phyloP scores from a whole-genome alignment of 2,888 invertebrate genomes.

The Pyrrhosoma nymphula region DNA sequence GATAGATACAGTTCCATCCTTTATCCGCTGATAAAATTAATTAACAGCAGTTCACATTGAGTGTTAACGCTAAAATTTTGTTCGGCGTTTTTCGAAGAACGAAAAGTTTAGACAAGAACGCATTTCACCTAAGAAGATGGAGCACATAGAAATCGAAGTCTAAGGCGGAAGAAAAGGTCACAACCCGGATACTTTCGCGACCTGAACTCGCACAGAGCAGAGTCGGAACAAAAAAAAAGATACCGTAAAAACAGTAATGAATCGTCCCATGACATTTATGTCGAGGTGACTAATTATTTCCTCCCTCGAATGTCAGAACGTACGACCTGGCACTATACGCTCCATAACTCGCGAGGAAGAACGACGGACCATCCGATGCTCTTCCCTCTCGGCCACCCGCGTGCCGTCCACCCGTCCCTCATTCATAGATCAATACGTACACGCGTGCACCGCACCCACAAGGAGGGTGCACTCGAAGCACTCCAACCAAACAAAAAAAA shows the following conservation, averaged over 20 bases:
- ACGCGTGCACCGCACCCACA: not conserved
- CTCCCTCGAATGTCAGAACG: not conserved
- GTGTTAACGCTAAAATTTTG: no score
- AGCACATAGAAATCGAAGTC: no score
- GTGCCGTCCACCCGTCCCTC: not conserved
- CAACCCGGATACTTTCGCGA: no score
- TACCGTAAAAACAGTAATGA: not conserved
- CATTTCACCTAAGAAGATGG: no score
- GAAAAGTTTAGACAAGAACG: no score
- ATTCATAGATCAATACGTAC: slow-evolving; percentile 18
- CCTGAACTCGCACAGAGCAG: no score
- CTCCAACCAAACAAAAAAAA: not conserved
- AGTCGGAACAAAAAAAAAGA: not conserved
- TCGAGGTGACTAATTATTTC: not conserved
- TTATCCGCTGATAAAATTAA: no score
- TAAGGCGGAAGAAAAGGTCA: no score
- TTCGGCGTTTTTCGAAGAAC: no score
- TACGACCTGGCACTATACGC: not conserved
- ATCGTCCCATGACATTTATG: not conserved
- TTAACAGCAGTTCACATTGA: no score
- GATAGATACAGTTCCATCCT: no score
- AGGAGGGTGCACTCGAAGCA: not conserved
- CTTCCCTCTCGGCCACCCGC: not conserved
- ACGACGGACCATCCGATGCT: not conserved
- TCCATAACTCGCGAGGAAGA: not conserved